Conservation (phyloP, 2,797 vertebrate genomes). For the Myotis vivesi region DNA sequence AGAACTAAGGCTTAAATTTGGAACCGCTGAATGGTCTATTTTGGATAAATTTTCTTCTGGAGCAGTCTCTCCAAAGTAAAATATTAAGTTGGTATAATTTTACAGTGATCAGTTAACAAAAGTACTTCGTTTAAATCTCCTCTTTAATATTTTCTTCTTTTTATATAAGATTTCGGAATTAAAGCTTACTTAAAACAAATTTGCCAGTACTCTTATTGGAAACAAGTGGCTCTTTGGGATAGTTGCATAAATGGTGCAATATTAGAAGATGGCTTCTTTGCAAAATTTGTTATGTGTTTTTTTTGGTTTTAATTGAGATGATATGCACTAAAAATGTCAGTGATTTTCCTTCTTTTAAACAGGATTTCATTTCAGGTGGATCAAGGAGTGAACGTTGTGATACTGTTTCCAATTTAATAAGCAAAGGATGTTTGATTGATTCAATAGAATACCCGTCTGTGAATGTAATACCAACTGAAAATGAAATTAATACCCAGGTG, state of each 20-base stretch:
- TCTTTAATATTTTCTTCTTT: constrained; percentile 67
- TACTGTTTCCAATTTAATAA: constrained; percentile 88
- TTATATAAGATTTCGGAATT: constrained; percentile 61
- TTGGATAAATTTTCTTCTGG: constrained; percentile 51
- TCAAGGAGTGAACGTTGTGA: constrained; percentile 90
- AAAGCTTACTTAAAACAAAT: constrained; percentile 72
- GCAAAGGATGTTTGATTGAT: constrained; percentile 90
- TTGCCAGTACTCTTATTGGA: constrained; percentile 66
- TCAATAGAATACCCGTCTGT: constrained; percentile 90
- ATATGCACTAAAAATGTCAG: constrained; percentile 66
- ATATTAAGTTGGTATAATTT: constrained; percentile 64
- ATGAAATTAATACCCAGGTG: constrained; percentile 90
- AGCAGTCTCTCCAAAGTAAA: constrained; percentile 38
- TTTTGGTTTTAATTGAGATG: constrained; percentile 56
- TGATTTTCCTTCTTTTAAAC: constrained; percentile 80
- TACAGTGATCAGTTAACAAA: constrained; percentile 46
- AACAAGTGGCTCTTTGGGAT: constrained; percentile 63
- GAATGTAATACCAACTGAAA: constrained; percentile 86
- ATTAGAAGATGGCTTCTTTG: constrained; percentile 72
- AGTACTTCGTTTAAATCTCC: constrained; percentile 69
- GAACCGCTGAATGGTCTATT: constrained; percentile 39
- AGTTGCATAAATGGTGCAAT: constrained; percentile 54
- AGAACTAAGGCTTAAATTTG: constrained; percentile 53
- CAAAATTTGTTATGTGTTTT: constrained; percentile 59
- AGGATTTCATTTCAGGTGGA: constrained; percentile 91